phyloP scores from a whole-genome alignment of 2,797 vertebrate genomes.

The Tapera naevia region DNA sequence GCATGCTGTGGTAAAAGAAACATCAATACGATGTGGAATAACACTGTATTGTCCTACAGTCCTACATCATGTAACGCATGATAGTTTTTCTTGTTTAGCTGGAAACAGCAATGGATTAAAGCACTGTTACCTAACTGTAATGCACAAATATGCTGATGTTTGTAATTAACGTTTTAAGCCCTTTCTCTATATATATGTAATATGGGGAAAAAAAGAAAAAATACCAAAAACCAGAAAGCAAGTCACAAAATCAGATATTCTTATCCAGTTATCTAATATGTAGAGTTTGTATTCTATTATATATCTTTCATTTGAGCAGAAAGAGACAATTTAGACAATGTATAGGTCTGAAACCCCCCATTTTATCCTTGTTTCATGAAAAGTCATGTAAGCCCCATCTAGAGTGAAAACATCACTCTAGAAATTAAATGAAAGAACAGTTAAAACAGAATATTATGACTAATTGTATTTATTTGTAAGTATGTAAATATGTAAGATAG shows the following conservation, averaged over 20 bases:
- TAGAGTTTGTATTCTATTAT: neutral
- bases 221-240: neutral
- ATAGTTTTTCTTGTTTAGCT: neutral
- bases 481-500: neutral
- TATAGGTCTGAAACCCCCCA: neutral
- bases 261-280: neutral
- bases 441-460: neutral
- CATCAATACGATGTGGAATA: neutral
- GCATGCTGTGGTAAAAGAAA: neutral
- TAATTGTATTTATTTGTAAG: neutral
- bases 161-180: neutral
- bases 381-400: neutral
- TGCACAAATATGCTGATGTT: neutral
- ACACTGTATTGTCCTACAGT: neutral
- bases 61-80: neutral
- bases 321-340: neutral
- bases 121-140: neutral
- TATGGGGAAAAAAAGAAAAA: neutral
- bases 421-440: neutral
- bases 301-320: neutral
- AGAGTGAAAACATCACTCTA: neutral
- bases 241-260: neutral
- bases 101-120: fast-evolving
- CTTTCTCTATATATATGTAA: neutral
- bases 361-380: neutral